Conservation (phyloP, 2,797 vertebrate species). For the Chelonia mydas region DNA sequence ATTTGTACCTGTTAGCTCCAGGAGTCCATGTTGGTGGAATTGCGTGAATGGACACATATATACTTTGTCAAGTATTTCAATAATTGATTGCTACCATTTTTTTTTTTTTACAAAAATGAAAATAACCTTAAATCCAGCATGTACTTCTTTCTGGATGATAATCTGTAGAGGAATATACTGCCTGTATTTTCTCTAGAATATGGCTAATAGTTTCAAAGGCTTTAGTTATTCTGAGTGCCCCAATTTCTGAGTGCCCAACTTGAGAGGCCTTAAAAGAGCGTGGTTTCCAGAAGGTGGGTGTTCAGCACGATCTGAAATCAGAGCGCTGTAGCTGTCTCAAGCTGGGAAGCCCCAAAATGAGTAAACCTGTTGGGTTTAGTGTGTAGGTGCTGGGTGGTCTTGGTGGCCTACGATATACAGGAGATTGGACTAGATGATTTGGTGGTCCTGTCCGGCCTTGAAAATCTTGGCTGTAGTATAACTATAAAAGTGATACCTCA, state of each 20-base stretch:
- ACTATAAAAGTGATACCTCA: background rate
- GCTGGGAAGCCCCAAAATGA: background rate
- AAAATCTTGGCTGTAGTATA: background rate
- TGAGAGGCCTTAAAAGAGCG: background rate
- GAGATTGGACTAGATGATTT: background rate
- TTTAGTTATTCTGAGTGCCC: background rate
- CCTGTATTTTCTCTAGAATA: background rate
- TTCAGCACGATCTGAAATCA: background rate
- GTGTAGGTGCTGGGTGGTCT: background rate
- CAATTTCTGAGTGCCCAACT: background rate
- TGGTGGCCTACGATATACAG: background rate
- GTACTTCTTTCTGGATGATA: background rate
- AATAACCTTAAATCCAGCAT: background rate
- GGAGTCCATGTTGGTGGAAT: background rate
- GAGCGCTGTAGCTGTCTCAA: background rate
- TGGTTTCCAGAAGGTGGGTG: background rate
- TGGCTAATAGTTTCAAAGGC: background rate
- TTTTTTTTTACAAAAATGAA: background rate
- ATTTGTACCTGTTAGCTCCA: background rate
- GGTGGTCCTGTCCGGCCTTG: background rate
- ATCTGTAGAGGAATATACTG: background rate
- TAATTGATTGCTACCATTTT: background rate
- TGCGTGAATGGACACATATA: background rate
- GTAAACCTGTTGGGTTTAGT: background rate
- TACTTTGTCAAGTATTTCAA: background rate